phyloP scores from a whole-genome alignment of 2,888 invertebrate genomes.

The Cephonodes hylas region DNA sequence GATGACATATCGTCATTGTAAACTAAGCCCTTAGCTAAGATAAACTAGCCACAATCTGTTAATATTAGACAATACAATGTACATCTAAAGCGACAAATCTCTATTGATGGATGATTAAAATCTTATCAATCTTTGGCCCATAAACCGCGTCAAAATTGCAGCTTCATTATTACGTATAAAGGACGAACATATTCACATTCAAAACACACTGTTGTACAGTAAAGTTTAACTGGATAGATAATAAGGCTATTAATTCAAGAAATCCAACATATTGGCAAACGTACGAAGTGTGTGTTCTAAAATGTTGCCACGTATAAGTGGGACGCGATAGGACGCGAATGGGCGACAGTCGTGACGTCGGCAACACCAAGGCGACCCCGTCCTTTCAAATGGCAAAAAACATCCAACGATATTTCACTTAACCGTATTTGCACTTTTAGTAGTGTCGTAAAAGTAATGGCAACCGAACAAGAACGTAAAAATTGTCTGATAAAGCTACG shows the following conservation, averaged over 20 bases:
- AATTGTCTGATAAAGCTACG: not conserved
- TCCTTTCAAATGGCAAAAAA: not conserved
- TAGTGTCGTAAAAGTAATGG: not conserved
- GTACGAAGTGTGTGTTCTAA: not conserved
- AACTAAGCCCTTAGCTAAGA: not conserved
- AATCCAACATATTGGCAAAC: not conserved
- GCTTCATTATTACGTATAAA: too few relatives aligned
- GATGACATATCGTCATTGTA: not conserved
- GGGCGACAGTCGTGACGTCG: slow-evolving; percentile 2
- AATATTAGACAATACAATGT: not conserved
- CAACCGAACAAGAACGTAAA: not conserved
- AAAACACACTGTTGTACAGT: not conserved
- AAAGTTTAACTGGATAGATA: not conserved
- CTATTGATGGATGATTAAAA: too few relatives aligned
- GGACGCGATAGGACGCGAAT: slow-evolving; percentile 2
- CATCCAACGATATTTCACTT: not conserved
- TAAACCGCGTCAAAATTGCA: too few relatives aligned
- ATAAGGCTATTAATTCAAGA: not conserved
- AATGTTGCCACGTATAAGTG: not conserved
- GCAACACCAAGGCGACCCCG: not conserved
- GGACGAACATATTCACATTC: too few relatives aligned
- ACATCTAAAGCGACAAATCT: not conserved
- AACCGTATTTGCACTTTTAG: slow-evolving; percentile 5
- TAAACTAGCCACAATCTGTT: not conserved
- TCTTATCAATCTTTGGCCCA: too few relatives aligned